A percentile compares a stretch with the other conserved stretches of the same genome.
phyloP scores from a whole-genome alignment of 2,888 invertebrate genomes.

The Ormia ochracea region DNA sequence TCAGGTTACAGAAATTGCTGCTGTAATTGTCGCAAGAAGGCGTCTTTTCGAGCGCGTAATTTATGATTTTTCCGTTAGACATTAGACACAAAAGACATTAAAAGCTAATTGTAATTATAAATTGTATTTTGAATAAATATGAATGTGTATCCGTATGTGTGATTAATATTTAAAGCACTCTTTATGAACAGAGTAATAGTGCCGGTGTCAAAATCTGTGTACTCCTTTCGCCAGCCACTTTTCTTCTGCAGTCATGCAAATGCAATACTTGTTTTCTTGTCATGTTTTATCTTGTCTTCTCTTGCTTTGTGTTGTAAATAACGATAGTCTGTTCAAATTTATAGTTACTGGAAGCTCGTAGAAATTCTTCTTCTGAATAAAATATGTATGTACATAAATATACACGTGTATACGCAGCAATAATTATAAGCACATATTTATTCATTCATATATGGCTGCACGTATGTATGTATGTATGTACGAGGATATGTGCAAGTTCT shows the following conservation, averaged over 20 bases:
- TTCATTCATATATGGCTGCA: no score
- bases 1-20: constrained; percentile 27
- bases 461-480: no score
- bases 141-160: constrained; percentile 4
- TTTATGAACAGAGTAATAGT: constrained; percentile 8
- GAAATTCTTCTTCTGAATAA: background rate
- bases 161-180: constrained; percentile 30
- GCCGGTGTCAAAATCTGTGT: background rate
- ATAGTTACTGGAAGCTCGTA: constrained; percentile 37
- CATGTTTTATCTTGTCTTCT: background rate
- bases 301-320: constrained; percentile 20
- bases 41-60: constrained; percentile 58
- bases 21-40: constrained; percentile 55
- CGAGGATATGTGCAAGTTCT: no score
- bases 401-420: no score
- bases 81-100: constrained; percentile 59
- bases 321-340: constrained; percentile 27
- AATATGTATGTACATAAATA: no score
- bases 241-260: constrained; percentile 5
- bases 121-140: constrained; percentile 46
- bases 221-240: background rate
- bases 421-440: no score
- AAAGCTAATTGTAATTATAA: constrained; percentile 66
- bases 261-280: constrained; percentile 14
- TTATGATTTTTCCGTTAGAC: constrained; percentile 59